phyloP scores from a whole-genome alignment of 2,797 vertebrate genomes.

The Liparis tanakae region DNA sequence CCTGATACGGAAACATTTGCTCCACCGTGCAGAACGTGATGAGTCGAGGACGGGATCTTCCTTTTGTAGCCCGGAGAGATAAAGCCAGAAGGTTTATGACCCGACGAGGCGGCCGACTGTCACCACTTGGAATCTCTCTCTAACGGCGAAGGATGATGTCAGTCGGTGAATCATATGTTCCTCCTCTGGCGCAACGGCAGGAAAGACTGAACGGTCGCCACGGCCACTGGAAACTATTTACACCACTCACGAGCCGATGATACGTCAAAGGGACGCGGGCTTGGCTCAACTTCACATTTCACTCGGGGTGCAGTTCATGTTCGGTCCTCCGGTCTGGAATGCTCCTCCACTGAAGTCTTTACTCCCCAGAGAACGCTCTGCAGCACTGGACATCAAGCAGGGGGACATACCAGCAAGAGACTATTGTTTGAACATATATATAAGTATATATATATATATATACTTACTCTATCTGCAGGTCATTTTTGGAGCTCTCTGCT shows the following conservation, averaged over 20 bases:
- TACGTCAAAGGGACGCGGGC: not conserved
- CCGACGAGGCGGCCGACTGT: not conserved
- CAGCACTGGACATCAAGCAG: constrained; percentile 49
- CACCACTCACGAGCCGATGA: constrained; percentile 16
- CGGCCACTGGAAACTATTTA: constrained; percentile 24
- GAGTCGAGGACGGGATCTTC: constrained; percentile 48
- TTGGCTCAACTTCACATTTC: constrained; percentile 3
- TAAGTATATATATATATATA: constrained; percentile 30
- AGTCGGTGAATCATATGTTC: constrained; percentile 22
- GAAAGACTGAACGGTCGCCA: not conserved
- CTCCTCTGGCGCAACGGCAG: not conserved
- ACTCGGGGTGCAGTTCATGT: not conserved
- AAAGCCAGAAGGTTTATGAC: constrained; percentile 19
- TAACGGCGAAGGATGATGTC: constrained; percentile 14
- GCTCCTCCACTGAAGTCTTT: constrained; percentile 41
- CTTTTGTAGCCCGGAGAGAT: constrained; percentile 26
- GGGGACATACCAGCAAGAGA: constrained; percentile 68
- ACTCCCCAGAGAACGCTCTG: constrained; percentile 46
- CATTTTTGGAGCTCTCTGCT: constrained; percentile 23
- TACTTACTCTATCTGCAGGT: constrained; percentile 50
- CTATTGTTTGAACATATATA: constrained; percentile 66
- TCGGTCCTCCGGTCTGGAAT: constrained; percentile 48
- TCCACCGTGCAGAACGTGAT: constrained; percentile 25
- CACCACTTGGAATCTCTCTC: constrained; percentile 5
- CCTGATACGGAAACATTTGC: constrained; percentile 17